Evolutionary conservation across 2,888 invertebrate genomes (phyloP).

Genomic region (Ormyrus labotus): DNA sequence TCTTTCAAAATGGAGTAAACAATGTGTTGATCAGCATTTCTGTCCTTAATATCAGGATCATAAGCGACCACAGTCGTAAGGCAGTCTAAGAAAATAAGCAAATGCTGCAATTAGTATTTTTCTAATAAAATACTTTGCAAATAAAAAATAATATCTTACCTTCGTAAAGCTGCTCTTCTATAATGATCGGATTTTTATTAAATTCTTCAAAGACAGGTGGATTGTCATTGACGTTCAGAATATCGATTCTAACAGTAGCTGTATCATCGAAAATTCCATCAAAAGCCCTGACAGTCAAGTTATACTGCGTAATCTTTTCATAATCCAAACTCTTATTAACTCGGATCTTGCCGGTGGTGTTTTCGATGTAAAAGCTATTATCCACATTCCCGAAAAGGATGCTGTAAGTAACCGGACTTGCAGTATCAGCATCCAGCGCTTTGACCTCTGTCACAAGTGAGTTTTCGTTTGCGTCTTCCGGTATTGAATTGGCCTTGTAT

Average conservation of each 20-base stretch:
- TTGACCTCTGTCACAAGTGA: constrained; percentile 91
- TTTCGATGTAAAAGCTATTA: constrained; percentile 91
- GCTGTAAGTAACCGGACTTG: constrained; percentile 90
- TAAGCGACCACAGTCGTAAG: constrained; percentile 82
- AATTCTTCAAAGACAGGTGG: constrained; percentile 87
- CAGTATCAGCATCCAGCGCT: constrained; percentile 91
- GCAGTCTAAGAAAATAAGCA: constrained; percentile 62
- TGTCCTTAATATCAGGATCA: constrained; percentile 90
- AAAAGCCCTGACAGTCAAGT: constrained; percentile 88
- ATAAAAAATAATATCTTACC: constrained; percentile 12
- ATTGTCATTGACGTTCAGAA: constrained; percentile 95
- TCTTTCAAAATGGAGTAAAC: constrained; percentile 85
- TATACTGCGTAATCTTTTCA: constrained; percentile 90
- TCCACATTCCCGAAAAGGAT: constrained; percentile 91
- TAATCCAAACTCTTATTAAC: constrained; percentile 88
- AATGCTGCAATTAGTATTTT: not conserved
- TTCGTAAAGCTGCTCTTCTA: constrained; percentile 81
- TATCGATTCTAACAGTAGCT: constrained; percentile 89
- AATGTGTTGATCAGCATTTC: constrained; percentile 86
- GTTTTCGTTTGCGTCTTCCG: constrained; percentile 90
- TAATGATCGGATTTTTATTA: constrained; percentile 84
- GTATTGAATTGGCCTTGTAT: constrained; percentile 85
- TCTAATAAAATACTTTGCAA: not conserved
- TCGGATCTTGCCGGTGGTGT: constrained; percentile 89
- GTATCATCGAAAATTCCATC: constrained; percentile 90